Evolutionary conservation across 2,888 invertebrate species (phyloP), one percentile per base, ranked within the genome.

Genomic region (Zhuqinia jingwanae): DNA sequence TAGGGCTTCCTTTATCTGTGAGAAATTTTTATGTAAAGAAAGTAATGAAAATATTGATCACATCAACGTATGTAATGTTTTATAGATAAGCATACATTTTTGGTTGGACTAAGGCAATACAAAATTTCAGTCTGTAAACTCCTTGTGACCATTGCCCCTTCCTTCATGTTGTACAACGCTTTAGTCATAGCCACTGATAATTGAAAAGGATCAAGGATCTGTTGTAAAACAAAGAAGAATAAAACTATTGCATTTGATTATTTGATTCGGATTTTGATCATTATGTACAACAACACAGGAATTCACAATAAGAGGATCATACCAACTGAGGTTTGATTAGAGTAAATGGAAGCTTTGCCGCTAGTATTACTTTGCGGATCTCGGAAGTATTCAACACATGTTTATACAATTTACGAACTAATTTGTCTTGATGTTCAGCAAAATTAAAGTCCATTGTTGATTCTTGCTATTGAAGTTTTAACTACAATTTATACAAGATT

Each of bases 1-100:
- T 73, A 96, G 92, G 87, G 96, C 95, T 89, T 95, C 94, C 2
- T 95, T 93, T 88, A 96, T 96, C 90, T 90, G n/a, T n/a, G n/a
- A n/a, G n/a, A n/a, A n/a, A n/a, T n/a, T n/a, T n/a, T n/a, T n/a
- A n/a, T n/a, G n/a, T n/a, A n/a, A n/a, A n/a, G n/a, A n/a, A n/a
- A n/a, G n/a, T n/a, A n/a, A n/a, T n/a, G n/a, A n/a, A n/a, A n/a
- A n/a, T n/a, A n/a, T n/a, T n/a, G n/a, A n/a, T n/a, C n/a, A n/a
- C n/a, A n/a, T n/a, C n/a, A n/a, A n/a, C n/a, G n/a, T n/a, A n/a
- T n/a, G n/a, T n/a, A n/a, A n/a, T n/a, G n/a, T n/a, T n/a, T n/a
- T n/a, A n/a, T n/a, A n/a, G n/a, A n/a, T n/a, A 36, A 68, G 25
- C 47, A 81, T 88, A 90, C 90, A 87, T 90, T 90, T 68, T 89